phyloP scores from a whole-genome alignment of 2,113 vertebrate species.

The Laticauda colubrina region DNA sequence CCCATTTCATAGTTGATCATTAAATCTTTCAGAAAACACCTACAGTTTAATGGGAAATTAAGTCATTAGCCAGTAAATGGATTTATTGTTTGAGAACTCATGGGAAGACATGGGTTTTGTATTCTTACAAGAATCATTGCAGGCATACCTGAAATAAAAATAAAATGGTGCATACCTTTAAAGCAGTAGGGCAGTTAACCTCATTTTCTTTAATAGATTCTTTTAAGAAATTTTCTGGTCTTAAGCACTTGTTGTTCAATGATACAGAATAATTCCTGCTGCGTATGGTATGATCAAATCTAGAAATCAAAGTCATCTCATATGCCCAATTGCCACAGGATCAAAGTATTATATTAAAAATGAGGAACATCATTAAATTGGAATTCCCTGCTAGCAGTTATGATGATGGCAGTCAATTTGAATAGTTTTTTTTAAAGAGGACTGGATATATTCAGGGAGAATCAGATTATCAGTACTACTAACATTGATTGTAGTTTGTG shows the following conservation, averaged over 20 bases:
- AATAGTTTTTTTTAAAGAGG: background rate
- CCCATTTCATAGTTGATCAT: constrained; percentile 10
- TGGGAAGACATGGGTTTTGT: background rate
- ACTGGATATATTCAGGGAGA: background rate
- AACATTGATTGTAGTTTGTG: background rate
- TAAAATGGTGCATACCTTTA: background rate
- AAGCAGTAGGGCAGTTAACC: background rate
- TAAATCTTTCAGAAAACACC: constrained; percentile 31
- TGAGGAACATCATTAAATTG: background rate
- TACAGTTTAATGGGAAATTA: constrained; percentile 34
- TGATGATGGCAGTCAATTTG: background rate
- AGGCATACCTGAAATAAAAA: background rate
- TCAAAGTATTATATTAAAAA: background rate
- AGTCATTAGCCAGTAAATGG: constrained; percentile 26
- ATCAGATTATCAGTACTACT: background rate
- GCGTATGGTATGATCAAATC: background rate
- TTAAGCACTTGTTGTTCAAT: background rate
- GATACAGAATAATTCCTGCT: background rate
- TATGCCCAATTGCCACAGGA: background rate
- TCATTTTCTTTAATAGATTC: background rate
- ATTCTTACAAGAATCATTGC: background rate
- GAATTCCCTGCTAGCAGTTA: background rate
- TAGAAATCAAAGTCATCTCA: background rate
- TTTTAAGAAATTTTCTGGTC: background rate
- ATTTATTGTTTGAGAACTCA: constrained; percentile 6